Conservation (phyloP, 2,113 vertebrate genomes). For the Prunella himalayana region DNA sequence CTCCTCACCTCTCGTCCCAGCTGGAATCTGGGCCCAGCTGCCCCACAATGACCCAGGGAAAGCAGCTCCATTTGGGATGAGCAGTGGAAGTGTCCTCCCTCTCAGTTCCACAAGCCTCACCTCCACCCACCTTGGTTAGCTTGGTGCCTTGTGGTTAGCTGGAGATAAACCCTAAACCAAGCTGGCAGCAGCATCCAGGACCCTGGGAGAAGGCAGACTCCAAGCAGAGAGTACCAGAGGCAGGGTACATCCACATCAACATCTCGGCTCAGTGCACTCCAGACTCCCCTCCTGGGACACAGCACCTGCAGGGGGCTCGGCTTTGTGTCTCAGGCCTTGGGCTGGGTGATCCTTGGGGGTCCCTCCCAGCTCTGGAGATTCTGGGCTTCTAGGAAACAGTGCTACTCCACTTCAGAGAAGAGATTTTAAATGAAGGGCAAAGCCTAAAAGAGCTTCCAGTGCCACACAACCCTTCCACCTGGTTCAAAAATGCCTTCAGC, state of each 20-base stretch:
- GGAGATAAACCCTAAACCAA: background rate
- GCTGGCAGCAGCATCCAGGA: background rate
- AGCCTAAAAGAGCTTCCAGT: background rate
- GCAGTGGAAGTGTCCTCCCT: background rate
- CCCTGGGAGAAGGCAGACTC: background rate
- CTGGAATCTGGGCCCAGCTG: background rate
- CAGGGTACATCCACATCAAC: background rate
- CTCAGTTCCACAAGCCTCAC: background rate
- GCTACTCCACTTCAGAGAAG: accelerated
- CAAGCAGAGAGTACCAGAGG: background rate
- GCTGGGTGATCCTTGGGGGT: background rate
- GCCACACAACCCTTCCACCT: background rate
- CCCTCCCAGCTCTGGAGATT: background rate
- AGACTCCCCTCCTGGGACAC: background rate
- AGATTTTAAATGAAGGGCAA: background rate
- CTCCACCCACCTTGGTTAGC: background rate
- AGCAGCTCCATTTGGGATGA: background rate
- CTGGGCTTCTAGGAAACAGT: background rate
- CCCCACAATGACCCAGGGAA: background rate
- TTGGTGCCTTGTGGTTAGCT: background rate
- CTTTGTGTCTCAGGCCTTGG: background rate
- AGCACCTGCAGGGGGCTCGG: accelerated
- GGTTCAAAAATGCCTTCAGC: background rate
- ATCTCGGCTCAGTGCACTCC: background rate
- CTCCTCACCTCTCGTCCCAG: background rate